phyloP scores from a whole-genome alignment of 1,140 invertebrate genomes.

The Drosophila teissieri region DNA sequence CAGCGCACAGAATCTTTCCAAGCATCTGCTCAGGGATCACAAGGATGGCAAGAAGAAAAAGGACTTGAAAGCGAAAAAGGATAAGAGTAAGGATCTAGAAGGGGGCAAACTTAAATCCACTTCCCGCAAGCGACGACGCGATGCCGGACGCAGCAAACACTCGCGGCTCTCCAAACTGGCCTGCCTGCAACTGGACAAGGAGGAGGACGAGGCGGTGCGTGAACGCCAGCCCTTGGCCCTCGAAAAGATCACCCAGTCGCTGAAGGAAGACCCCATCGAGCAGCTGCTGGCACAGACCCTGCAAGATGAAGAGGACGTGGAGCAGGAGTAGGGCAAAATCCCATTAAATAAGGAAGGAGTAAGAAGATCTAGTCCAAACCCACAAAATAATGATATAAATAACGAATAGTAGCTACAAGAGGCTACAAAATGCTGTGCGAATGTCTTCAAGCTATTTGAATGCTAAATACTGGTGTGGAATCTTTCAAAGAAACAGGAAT shows the following conservation, averaged over 20 bases:
- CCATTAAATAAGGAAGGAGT: background rate
- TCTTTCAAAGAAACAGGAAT: too few relatives aligned
- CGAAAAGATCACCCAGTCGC: constrained; percentile 35
- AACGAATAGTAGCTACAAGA: background rate
- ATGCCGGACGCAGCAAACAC: constrained; percentile 60
- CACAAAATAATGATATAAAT: background rate
- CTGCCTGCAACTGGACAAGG: constrained; percentile 54
- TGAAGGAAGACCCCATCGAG: constrained; percentile 17
- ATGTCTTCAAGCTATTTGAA: too few relatives aligned
- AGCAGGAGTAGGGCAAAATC: background rate
- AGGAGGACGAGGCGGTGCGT: constrained; percentile 64
- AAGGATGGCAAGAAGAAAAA: background rate
- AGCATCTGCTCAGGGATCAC: constrained; percentile 60
- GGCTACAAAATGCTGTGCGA: background rate
- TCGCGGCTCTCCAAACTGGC: constrained; percentile 59
- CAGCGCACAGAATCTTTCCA: constrained; percentile 72
- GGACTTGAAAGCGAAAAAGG: too few relatives aligned
- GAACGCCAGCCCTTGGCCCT: constrained; percentile 41
- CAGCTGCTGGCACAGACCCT: constrained; percentile 17
- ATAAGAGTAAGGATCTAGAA: too few relatives aligned
- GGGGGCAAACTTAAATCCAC: background rate
- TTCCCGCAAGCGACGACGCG: constrained; percentile 63
- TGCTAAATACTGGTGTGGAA: too few relatives aligned
- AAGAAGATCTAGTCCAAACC: background rate
- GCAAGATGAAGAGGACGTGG: constrained; percentile 4